These are phyloP conservation scores for Sinohyriopsis cumingii DNA, from an alignment of 2,888 invertebrate species.

Conservation along the genomic window DNA sequence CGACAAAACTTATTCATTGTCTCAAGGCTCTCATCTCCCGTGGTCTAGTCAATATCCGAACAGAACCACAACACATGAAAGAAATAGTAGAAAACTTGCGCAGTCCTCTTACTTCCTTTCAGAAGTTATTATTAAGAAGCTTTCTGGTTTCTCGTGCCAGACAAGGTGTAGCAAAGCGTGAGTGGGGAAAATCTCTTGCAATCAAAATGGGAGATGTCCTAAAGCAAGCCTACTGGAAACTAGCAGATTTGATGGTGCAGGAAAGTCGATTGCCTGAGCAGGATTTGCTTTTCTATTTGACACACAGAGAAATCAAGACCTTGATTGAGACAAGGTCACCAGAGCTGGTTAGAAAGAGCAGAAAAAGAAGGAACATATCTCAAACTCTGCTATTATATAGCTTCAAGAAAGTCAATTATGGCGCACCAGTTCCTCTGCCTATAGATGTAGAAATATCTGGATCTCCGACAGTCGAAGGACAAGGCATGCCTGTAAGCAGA, in stretches of 20 bases:
- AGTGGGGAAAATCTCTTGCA: constrained; percentile 77
- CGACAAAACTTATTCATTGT: constrained; percentile 33
- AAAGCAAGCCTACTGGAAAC: constrained; percentile 76
- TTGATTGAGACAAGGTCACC: constrained; percentile 76
- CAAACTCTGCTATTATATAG: constrained; percentile 46
- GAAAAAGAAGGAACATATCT: constrained; percentile 78
- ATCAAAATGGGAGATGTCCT: constrained; percentile 75
- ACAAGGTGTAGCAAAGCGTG: constrained; percentile 78
- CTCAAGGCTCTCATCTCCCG: constrained; percentile 69
- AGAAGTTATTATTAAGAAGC: constrained; percentile 3
- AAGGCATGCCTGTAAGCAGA: constrained; percentile 81
- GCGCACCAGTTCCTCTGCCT: not conserved
- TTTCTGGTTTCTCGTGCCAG: constrained; percentile 70
- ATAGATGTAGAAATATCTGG: not conserved
- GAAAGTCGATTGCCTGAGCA: constrained; percentile 79
- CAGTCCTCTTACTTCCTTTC: not conserved
- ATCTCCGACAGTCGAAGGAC: constrained; percentile 8
- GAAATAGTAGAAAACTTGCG: constrained; percentile 4
- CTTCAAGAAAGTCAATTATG: constrained; percentile 5
- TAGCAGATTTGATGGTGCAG: constrained; percentile 77
- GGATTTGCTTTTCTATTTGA: constrained; percentile 80
- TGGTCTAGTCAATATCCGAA: not conserved
- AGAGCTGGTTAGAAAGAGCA: constrained; percentile 76
- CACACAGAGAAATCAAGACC: constrained; percentile 77
- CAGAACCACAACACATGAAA: not conserved